Evolutionary conservation across 2,888 invertebrate genomes (phyloP).

Genomic region (Lepetodrilus schrolli): DNA sequence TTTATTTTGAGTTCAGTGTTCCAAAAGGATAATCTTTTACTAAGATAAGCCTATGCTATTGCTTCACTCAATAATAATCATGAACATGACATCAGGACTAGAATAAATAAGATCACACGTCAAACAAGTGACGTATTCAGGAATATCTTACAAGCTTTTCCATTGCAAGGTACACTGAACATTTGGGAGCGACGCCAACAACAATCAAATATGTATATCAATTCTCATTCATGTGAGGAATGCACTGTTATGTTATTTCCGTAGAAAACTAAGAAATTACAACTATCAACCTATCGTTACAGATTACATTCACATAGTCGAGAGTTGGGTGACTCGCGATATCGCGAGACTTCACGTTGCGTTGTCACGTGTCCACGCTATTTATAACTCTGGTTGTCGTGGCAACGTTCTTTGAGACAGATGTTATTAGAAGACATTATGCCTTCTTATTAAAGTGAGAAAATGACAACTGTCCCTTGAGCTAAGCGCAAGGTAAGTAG

Average conservation of each 20-base stretch:
- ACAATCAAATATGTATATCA: no score
- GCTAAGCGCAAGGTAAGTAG: not conserved
- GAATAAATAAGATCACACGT: conserved; percentile 25
- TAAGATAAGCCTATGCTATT: no score
- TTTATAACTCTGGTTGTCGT: conserved; percentile 14
- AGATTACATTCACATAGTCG: conserved; percentile 1
- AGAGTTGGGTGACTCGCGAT: not conserved
- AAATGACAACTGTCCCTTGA: not conserved
- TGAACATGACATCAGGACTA: conserved; percentile 13
- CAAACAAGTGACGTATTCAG: not conserved
- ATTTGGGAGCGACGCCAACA: not conserved
- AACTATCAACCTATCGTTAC: not conserved
- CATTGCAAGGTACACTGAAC: conserved; percentile 2
- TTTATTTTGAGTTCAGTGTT: no score
- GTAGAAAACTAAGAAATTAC: conserved; percentile 15
- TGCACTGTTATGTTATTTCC: not conserved
- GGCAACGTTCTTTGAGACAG: conserved; percentile 14
- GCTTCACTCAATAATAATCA: no score
- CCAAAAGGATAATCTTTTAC: no score
- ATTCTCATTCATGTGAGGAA: no score
- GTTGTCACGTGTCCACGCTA: not conserved
- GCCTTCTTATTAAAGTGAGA: not conserved
- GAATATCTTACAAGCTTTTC: conserved; percentile 1
- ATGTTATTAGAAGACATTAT: not conserved
- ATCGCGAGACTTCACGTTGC: conserved; percentile 7